Percentiles rank a stretch among this genome's conserved stretches.
Evolutionary conservation across 2,113 vertebrate genomes (phyloP).

Genomic region (Euleptes europaea): DNA sequence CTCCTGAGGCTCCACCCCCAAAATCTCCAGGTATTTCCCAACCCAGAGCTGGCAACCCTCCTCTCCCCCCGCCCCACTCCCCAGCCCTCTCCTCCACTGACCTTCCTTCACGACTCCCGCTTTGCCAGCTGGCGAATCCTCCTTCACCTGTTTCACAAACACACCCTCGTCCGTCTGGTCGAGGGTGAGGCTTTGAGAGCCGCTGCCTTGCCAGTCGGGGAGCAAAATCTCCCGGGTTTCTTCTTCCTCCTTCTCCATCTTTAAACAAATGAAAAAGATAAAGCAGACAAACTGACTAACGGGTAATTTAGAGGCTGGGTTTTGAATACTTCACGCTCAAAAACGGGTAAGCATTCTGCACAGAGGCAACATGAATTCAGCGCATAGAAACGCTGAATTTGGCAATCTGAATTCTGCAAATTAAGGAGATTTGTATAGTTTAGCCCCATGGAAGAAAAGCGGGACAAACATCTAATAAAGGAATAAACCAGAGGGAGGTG

Average conservation of each 20-base stretch:
- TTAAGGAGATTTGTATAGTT: not conserved
- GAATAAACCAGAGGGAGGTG: too few species aligned
- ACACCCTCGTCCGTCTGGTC: conserved; percentile 84
- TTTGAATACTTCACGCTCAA: not conserved
- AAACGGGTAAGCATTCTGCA: not conserved
- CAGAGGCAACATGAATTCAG: too few species aligned
- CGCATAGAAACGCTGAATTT: not conserved
- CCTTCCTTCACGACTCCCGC: conserved; percentile 90
- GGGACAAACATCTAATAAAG: too few species aligned
- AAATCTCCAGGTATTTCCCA: too few species aligned
- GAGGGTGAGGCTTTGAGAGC: conserved; percentile 90
- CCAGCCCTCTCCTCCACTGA: conserved; percentile 43
- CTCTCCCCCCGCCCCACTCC: not conserved
- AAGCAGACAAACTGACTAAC: too few species aligned
- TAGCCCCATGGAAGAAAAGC: too few species aligned
- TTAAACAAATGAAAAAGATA: not conserved
- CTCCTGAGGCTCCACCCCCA: too few species aligned
- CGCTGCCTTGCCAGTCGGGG: conserved; percentile 88
- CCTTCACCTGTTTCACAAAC: conserved; percentile 86
- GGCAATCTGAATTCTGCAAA: too few species aligned
- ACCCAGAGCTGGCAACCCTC: too few species aligned
- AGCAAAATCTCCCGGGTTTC: conserved; percentile 89
- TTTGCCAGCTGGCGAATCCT: conserved; percentile 87
- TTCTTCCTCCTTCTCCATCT: conserved; percentile 90
- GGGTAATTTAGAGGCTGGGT: too few species aligned